Evolutionary conservation across 2,888 invertebrate species (phyloP).

Genomic region (Trichogramma dendrolimi): DNA sequence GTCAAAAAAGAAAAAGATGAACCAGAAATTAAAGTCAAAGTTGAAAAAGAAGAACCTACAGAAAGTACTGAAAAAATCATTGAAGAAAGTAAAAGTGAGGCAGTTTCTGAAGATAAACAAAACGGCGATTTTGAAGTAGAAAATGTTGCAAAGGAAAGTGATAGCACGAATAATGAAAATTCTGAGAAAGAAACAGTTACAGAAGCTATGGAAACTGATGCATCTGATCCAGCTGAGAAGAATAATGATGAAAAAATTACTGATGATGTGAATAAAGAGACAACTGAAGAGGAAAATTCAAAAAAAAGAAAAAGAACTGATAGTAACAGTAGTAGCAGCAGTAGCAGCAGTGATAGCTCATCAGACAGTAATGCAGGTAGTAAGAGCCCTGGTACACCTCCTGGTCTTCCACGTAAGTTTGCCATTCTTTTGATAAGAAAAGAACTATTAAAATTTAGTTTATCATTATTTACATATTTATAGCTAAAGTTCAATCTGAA

Average conservation of each 20-base stretch:
- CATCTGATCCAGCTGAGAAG: conserved; percentile 44
- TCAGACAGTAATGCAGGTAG: conserved; percentile 55
- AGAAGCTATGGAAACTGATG: conserved; percentile 37
- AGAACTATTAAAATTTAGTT: conserved; percentile 9
- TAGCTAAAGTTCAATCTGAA: conserved; percentile 22
- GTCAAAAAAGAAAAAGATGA: conserved; percentile 39
- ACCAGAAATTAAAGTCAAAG: conserved; percentile 30
- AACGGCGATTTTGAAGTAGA: conserved; percentile 42
- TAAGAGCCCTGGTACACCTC: conserved; percentile 48
- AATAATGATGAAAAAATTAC: conserved; percentile 45
- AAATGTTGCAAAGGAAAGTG: conserved; percentile 43
- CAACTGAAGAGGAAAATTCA: conserved; percentile 46
- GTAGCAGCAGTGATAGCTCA: conserved; percentile 50
- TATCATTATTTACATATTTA: conserved; percentile 13
- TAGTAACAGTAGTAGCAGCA: conserved; percentile 56
- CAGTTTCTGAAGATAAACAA: conserved; percentile 40
- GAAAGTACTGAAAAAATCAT: conserved; percentile 23
- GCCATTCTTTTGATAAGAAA: neutral
- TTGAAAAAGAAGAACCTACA: conserved; percentile 36
- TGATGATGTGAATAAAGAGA: conserved; percentile 25
- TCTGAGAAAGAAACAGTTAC: conserved; percentile 39
- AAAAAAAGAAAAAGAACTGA: conserved; percentile 57
- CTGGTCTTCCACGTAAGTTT: conserved; percentile 34
- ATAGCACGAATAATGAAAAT: conserved; percentile 42
- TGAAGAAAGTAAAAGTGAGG: conserved; percentile 9